A percentile compares a stretch with the other conserved stretches of the same genome.
Evolutionary conservation across 1,140 invertebrate genomes (phyloP).

Genomic region (Megathymus violae): DNA sequence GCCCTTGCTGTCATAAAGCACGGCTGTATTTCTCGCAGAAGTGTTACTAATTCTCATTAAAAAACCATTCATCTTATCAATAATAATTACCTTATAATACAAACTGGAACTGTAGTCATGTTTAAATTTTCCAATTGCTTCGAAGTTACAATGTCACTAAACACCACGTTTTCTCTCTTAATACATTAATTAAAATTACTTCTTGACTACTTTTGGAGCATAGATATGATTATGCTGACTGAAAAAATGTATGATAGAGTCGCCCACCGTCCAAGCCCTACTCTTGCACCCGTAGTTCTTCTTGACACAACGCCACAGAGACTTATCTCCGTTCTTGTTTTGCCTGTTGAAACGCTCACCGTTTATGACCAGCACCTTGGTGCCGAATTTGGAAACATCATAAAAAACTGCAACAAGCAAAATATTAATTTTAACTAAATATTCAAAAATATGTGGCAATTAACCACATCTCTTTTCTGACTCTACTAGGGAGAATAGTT

Average conservation of each 20-base stretch:
- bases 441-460: no score
- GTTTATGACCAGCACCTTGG: slow-evolving; percentile 29
- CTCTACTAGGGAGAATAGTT: no score
- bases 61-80: no score
- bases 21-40: no score
- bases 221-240: slow-evolving; percentile 13
- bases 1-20: no score
- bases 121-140: no score
- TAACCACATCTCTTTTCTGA: no score
- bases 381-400: slow-evolving; percentile 32
- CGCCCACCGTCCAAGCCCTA: slow-evolving; percentile 17
- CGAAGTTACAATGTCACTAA: no score
- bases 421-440: background rate
- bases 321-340: slow-evolving; percentile 8
- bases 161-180: no score
- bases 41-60: no score
- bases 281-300: slow-evolving; percentile 34
- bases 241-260: slow-evolving; percentile 22
- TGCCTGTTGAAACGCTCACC: slow-evolving; percentile 35
- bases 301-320: slow-evolving; percentile 33
- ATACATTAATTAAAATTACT: background rate
- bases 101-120: no score
- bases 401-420: slow-evolving; percentile 32
- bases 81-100: no score
- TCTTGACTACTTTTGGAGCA: slow-evolving; percentile 3